Base-by-base conservation (phyloP, 2,113 vertebrate genomes). In the Cheirogaleus medius region DNA sequence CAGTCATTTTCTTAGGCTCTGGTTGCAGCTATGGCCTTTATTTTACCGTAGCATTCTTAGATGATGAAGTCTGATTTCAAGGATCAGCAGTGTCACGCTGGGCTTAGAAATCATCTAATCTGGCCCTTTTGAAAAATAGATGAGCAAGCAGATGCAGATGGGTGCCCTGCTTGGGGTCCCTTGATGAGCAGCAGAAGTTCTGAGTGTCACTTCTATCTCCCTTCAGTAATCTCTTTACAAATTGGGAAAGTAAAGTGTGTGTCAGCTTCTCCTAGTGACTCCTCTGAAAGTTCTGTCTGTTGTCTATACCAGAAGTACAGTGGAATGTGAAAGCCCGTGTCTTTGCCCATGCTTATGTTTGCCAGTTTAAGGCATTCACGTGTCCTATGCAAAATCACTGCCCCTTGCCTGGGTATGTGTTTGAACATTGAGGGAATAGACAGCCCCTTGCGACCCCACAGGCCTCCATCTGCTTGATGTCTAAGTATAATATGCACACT, bases 401-500 rank as follows among this genome's bases (percentile, higher is more conserved):
- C 44, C 8, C 47, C 47, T 10, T 17, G 15, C 32, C 1, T 8
- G 42, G 29, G 32, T 14, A 3, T 29, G 6, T 25, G 29, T 90
- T 49, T 17, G 71, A 37, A 23, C 44, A 1, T 9, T 15, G 25
- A 68, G 17, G 11, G 2, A 23, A 12, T 2, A 15, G 47, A 32
- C 18, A 37, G 69, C 54, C 7, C 5, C 76, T 90, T 23, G 7
- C 10, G 10, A 0, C 10, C n/a, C 73, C n/a, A 13, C 8, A 6
- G 18, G 44, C 77, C 52, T 68, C 49, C 20, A 54, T 73, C 47
- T 21, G 0, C 21, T n/a, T 14, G 34, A 4, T 90, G 76, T 21
- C 42, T 17, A 4, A 8, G 1, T 60, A 3, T 44, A 12, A 1
- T 34, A 1, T 8, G 11, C 29, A 15, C 32, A 10, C 20, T 58